These are phyloP conservation scores for Batillaria attramentaria DNA, from an alignment of 1,140 invertebrate genomes.

Conservation along the genomic window DNA sequence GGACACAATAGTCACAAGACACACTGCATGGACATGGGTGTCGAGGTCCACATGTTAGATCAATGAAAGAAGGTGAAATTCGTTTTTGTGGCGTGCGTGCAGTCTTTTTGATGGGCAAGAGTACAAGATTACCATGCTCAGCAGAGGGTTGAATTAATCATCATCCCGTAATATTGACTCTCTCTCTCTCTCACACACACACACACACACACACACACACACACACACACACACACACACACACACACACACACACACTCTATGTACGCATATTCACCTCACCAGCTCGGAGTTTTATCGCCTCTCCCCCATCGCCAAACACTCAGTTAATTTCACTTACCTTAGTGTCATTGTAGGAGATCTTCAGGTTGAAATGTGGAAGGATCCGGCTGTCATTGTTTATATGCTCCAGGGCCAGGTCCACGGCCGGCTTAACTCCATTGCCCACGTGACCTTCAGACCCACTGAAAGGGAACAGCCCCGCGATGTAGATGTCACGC, in stretches of 20 bases:
- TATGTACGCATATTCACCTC: neutral
- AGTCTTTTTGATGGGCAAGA: too few species aligned
- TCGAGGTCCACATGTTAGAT: too few species aligned
- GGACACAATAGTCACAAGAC: too few species aligned
- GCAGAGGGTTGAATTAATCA: too few species aligned
- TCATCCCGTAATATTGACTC: too few species aligned
- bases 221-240: constrained; percentile 16
- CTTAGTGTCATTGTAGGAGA: constrained; percentile 47
- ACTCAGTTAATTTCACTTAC: constrained; percentile 24
- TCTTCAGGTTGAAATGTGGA: constrained; percentile 26
- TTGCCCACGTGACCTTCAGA: constrained; percentile 31
- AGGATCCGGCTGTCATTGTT: constrained; percentile 43
- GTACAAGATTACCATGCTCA: too few species aligned
- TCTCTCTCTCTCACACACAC: neutral
- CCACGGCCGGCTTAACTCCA: constrained; percentile 46
- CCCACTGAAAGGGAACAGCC: constrained; percentile 43
- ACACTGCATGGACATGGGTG: too few species aligned
- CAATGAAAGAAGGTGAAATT: too few species aligned
- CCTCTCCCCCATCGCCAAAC: neutral
- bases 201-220: constrained; percentile 9
- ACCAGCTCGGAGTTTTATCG: neutral
- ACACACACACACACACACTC: constrained; percentile 12
- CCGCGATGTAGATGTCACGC: constrained; percentile 41
- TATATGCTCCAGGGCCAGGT: constrained; percentile 43
- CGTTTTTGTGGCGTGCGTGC: too few species aligned